Percentiles rank a stretch among this genome's conserved stretches.
These are phyloP conservation scores for Unio pictorum DNA, from an alignment of 2,888 invertebrate genomes.

Conservation along the genomic window DNA sequence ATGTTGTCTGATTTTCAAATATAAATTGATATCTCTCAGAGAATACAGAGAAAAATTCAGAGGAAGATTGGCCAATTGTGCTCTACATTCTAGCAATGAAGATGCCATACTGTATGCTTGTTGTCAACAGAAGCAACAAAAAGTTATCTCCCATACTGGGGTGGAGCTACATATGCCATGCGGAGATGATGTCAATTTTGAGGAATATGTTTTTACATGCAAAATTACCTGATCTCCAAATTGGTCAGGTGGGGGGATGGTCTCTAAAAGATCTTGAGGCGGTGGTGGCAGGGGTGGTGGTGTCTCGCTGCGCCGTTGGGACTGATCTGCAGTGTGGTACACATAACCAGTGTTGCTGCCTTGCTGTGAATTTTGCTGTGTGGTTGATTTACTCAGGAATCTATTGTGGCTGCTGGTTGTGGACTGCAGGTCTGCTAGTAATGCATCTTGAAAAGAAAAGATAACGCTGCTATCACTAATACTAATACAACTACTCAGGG, in stretches of 20 bases:
- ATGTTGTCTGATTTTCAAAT: too few relatives aligned
- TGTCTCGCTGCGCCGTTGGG: slow-evolving; percentile 36
- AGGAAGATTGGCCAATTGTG: too few relatives aligned
- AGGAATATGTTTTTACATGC: neutral
- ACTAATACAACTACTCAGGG: too few relatives aligned
- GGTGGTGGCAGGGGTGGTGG: slow-evolving; percentile 67
- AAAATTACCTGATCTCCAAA: slow-evolving; percentile 45
- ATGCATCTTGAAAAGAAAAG: slow-evolving; percentile 82
- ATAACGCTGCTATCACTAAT: too few relatives aligned
- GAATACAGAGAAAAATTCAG: too few relatives aligned
- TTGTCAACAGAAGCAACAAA: too few relatives aligned
- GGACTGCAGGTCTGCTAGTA: slow-evolving; percentile 93
- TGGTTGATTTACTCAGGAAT: slow-evolving; percentile 8
- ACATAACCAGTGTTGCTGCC: neutral
- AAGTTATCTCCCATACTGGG: too few relatives aligned
- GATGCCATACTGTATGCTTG: too few relatives aligned
- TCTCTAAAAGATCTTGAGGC: slow-evolving; percentile 59
- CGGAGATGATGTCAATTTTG: too few relatives aligned
- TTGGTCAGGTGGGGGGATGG: slow-evolving; percentile 47
- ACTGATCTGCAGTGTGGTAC: slow-evolving; percentile 9
- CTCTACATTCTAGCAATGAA: too few relatives aligned
- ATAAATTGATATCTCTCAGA: too few relatives aligned
- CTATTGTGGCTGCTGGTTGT: slow-evolving; percentile 80
- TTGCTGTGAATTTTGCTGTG: slow-evolving; percentile 14
- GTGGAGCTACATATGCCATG: too few relatives aligned